Conservation (phyloP, 2,797 vertebrate species). For the Podarcis lilfordi region DNA sequence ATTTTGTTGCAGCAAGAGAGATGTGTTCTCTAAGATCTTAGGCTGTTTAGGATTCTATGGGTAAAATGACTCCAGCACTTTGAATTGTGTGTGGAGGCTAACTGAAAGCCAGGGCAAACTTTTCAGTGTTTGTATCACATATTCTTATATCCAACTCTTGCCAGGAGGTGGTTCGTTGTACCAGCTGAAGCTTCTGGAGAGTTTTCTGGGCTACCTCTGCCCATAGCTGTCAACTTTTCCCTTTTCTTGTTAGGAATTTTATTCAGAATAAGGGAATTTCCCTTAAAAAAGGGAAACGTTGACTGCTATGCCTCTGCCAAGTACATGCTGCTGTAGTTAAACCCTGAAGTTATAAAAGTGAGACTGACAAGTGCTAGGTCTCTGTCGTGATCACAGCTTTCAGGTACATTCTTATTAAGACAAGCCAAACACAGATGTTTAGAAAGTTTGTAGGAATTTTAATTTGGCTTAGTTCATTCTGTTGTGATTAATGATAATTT, state of each 20-base stretch:
- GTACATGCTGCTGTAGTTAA: neutral
- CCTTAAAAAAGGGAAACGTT: too few species aligned
- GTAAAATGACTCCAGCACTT: neutral
- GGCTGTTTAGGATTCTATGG: neutral
- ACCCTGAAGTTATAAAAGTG: neutral
- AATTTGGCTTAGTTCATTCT: too few species aligned
- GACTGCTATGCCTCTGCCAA: neutral
- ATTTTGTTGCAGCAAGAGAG: neutral
- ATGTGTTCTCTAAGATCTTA: neutral
- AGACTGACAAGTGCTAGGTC: neutral
- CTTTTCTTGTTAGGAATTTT: too few species aligned
- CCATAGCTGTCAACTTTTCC: too few species aligned
- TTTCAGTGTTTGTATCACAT: neutral
- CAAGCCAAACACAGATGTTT: too few species aligned
- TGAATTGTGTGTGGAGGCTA: neutral
- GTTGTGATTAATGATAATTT: too few species aligned
- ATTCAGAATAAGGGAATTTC: too few species aligned
- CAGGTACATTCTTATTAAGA: neutral
- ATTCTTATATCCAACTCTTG: neutral
- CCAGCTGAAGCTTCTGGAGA: neutral
- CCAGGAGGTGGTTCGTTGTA: neutral
- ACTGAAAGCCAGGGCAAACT: neutral
- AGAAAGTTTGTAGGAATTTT: too few species aligned
- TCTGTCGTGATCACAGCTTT: neutral
- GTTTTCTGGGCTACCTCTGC: neutral